Evolutionary conservation across 2,888 invertebrate genomes (phyloP), one percentile per base, ranked within the genome.

Genomic region (Rhimphoctona megacephalus): DNA sequence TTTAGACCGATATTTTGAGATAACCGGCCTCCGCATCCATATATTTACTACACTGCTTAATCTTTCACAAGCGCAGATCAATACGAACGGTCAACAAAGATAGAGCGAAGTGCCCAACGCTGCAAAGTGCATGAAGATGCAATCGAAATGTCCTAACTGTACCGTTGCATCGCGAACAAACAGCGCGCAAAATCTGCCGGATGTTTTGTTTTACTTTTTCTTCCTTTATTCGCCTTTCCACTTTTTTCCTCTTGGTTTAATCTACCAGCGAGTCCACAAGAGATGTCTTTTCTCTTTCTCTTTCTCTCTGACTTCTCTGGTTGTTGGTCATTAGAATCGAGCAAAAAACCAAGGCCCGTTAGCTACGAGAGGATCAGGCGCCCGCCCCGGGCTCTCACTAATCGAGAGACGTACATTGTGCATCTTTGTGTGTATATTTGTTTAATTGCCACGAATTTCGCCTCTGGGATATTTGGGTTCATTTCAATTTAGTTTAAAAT

Each of bases 231-330:
- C 39, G 14, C 36, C 73, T 22, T 69, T 66, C 22, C 80, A 83
- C 85, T 88, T 88, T 87, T 87, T 77, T 78, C 61, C 22, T 39
- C 36, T 36, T 88, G 88, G 83, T 90, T 90, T 90, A 88, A 89
- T 89, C 88, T 89, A 89, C 88, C 90, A 90, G 87, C 76, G 83
- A 88, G 86, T 81, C 81, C n/a, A 43, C 57, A 11, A 39, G 64
- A 57, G 46, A 17, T 70, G n/a, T 52, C 5, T 76, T 54, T 54
- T 49, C 57, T 74, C 73, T 39, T 36, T 54, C 43, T 57, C 57
- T 79, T 39, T 67, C 25, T 69, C 52, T 69, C 52, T 46, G 52
- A 79, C 76, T 70, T 73, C 67, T 19, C 39, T 70, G 74, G 70
- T 73, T 81, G 81, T 84, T 74, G 76, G 82, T 78, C 88, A 87